These are phyloP conservation scores for Podabrus alpinus DNA, from an alignment of 2,888 invertebrate species.

Conservation along the genomic window DNA sequence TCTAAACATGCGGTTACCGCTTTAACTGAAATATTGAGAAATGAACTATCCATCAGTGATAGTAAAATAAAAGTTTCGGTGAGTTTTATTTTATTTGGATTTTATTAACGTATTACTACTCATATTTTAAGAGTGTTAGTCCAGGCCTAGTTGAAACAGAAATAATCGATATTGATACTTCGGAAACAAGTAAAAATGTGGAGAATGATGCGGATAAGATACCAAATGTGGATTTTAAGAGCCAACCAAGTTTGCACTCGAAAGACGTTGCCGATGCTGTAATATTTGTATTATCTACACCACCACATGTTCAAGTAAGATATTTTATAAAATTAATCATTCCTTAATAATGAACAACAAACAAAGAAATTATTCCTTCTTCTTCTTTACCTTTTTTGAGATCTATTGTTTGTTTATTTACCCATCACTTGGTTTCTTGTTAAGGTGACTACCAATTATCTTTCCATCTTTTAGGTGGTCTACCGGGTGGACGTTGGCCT, in stretches of 20 bases:
- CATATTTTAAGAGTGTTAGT: neutral
- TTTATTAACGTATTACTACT: neutral
- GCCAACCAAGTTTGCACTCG: neutral
- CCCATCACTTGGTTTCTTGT: too few relatives aligned
- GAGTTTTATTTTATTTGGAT: neutral
- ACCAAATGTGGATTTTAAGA: neutral
- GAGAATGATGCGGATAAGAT: neutral
- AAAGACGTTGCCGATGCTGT: neutral
- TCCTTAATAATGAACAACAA: too few relatives aligned
- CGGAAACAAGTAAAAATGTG: neutral
- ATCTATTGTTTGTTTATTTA: too few relatives aligned
- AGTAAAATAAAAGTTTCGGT: neutral
- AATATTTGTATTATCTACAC: neutral
- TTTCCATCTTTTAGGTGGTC: too few relatives aligned
- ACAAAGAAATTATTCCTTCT: too few relatives aligned
- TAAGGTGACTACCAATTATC: too few relatives aligned
- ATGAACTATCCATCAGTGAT: neutral
- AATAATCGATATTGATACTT: neutral
- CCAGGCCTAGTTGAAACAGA: neutral
- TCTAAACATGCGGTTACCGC: neutral
- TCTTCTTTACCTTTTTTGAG: too few relatives aligned
- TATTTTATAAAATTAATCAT: neutral
- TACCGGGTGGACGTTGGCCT: too few relatives aligned
- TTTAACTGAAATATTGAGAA: neutral
- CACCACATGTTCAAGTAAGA: neutral